phyloP scores from a whole-genome alignment of 2,113 vertebrate species.

The Nothoprocta perdicaria region DNA sequence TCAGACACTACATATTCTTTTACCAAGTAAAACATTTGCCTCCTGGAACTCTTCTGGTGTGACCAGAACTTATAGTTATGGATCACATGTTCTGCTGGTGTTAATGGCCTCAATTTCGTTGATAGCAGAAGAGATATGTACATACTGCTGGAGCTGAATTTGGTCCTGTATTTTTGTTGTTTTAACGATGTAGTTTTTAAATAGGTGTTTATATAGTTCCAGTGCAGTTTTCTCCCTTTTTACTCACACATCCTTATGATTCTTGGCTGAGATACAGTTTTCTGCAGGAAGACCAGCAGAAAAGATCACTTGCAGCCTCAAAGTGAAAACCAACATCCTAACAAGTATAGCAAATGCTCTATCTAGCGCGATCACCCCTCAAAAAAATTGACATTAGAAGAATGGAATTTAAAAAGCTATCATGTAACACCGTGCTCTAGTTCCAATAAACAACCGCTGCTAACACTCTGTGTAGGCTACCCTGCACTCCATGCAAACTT shows the following conservation, averaged over 20 bases:
- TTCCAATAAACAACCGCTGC: neutral
- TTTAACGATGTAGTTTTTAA: conserved; percentile 46
- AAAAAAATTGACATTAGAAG: neutral
- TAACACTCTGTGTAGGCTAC: neutral
- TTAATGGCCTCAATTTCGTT: conserved; percentile 26
- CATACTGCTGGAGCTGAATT: neutral
- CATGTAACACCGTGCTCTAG: neutral
- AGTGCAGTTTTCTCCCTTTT: conserved; percentile 12
- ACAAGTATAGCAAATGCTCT: neutral
- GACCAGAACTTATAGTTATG: conserved; percentile 41
- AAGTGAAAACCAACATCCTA: neutral
- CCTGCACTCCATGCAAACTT: neutral
- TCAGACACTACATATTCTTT: conserved; percentile 59
- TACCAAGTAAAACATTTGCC: conserved; percentile 44
- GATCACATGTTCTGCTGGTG: conserved; percentile 30
- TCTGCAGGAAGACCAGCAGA: conserved; percentile 4
- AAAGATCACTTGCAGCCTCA: neutral
- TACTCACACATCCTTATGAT: neutral
- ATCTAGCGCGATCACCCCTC: neutral
- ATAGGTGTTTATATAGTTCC: conserved; percentile 51
- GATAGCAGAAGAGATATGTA: conserved; percentile 2
- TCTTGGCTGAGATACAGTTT: conserved; percentile 8
- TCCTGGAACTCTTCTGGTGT: conserved; percentile 56
- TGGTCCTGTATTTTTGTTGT: conserved; percentile 33
- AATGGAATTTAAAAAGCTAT: neutral